These are phyloP conservation scores for Apogon talboti DNA, from an alignment of 2,797 vertebrate genomes.

Conservation along the genomic window DNA sequence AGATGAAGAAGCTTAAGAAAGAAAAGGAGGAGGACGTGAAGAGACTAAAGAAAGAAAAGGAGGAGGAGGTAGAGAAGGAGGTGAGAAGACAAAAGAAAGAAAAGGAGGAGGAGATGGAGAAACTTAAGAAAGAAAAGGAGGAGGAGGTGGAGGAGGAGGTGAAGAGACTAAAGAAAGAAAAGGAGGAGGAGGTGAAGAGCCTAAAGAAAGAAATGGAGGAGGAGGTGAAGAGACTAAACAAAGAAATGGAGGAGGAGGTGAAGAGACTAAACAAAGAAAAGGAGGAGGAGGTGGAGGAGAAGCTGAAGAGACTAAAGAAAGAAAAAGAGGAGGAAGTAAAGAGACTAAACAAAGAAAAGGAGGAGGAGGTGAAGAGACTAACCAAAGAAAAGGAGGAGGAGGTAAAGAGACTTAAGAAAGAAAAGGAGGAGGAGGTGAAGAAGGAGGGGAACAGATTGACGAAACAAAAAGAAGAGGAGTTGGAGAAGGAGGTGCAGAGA, in stretches of 20 bases:
- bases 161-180: conserved; percentile 2
- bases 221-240: neutral
- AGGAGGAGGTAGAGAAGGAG: conserved; percentile 39
- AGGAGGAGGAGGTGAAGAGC: neutral
- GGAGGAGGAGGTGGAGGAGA: conserved; percentile 63
- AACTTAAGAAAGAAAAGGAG: conserved; percentile 54
- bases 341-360: neutral
- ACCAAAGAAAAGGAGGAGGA: conserved; percentile 6
- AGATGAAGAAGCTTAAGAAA: conserved; percentile 12
- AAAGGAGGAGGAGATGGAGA: conserved; percentile 24
- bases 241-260: conserved; percentile 16
- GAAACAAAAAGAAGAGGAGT: too few species aligned
- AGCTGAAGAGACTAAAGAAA: conserved; percentile 46
- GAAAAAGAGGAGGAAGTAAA: conserved; percentile 25
- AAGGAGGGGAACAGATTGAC: neutral
- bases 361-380: conserved; percentile 15
- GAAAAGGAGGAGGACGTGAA: conserved; percentile 44
- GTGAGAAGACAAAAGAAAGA: neutral
- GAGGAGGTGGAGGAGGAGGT: conserved; percentile 57
- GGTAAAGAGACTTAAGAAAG: conserved; percentile 24
- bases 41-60: conserved; percentile 41
- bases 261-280: conserved; percentile 18
- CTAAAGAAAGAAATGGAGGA: conserved; percentile 17
- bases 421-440: conserved; percentile 18
- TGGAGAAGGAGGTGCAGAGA: too few species aligned